These are phyloP conservation scores for Sinohyriopsis cumingii DNA, from an alignment of 2,888 invertebrate genomes.

Conservation along the genomic window DNA sequence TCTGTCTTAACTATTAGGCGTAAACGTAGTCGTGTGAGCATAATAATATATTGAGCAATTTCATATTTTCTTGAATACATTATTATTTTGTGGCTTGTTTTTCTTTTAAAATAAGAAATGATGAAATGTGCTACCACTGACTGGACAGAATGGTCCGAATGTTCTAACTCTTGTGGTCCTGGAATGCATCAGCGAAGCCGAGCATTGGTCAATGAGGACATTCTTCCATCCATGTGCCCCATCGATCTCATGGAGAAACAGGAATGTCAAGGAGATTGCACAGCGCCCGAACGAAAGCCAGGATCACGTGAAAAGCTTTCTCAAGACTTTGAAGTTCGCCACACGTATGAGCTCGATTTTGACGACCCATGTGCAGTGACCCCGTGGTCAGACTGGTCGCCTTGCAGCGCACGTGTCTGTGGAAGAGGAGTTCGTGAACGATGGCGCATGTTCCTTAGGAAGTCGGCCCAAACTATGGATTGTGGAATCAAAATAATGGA, in stretches of 20 bases:
- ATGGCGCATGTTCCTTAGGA: slow-evolving; percentile 60
- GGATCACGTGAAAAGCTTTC: slow-evolving; percentile 38
- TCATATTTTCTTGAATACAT: too few species aligned
- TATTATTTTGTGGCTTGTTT: too few species aligned
- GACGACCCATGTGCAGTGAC: slow-evolving; percentile 76
- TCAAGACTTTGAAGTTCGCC: slow-evolving; percentile 56
- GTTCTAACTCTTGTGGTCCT: slow-evolving; percentile 73
- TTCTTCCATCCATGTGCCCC: slow-evolving; percentile 60
- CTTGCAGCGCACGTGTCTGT: slow-evolving; percentile 84
- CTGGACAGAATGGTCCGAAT: slow-evolving; percentile 75
- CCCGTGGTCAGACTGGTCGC: slow-evolving; percentile 88
- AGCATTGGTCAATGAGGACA: slow-evolving; percentile 56
- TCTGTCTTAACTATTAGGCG: too few species aligned
- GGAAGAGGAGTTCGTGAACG: slow-evolving; percentile 78
- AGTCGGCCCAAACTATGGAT: slow-evolving; percentile 48
- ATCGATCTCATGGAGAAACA: slow-evolving; percentile 61
- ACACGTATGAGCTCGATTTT: slow-evolving; percentile 44
- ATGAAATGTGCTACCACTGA: slow-evolving; percentile 76
- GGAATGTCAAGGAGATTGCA: slow-evolving; percentile 63
- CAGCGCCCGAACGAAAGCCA: slow-evolving; percentile 33
- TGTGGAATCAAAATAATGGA: slow-evolving; percentile 60
- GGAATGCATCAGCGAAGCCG: slow-evolving; percentile 80
- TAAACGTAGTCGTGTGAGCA: too few species aligned
- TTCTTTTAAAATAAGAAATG: slow-evolving; percentile 47
- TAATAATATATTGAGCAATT: too few species aligned